A percentile compares a stretch with the other conserved stretches of the same genome.
Conservation (phyloP, 2,797 vertebrate genomes). For the Aythya fuligula region DNA sequence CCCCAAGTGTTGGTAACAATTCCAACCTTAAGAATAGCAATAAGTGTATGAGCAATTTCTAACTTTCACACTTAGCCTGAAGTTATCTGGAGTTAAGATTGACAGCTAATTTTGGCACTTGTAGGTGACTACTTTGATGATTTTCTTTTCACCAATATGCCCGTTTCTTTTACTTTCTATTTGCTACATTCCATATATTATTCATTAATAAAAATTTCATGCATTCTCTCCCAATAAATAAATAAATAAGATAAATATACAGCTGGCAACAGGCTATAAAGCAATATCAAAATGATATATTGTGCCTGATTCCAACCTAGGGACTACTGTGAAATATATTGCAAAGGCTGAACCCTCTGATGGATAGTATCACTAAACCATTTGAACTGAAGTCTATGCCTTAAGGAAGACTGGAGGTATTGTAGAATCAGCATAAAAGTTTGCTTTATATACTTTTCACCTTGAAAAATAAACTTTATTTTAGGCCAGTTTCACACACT, state of each 20-base stretch:
- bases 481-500: not conserved
- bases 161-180: not conserved
- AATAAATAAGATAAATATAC: slow-evolving; percentile 53
- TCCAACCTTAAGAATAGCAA: not conserved
- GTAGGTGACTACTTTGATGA: not conserved
- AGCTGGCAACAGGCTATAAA: slow-evolving; percentile 29
- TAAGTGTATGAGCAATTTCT: not conserved
- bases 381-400: slow-evolving; percentile 40
- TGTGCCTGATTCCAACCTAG: not conserved
- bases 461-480: slow-evolving; percentile 47
- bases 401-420: slow-evolving; percentile 39
- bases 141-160: not conserved
- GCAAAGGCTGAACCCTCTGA: slow-evolving; percentile 37
- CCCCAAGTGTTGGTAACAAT: not conserved
- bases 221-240: slow-evolving; percentile 30
- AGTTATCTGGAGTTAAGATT: not conserved
- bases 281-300: slow-evolving; percentile 59
- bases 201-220: slow-evolving; percentile 37
- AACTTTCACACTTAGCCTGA: not conserved
- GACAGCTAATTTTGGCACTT: slow-evolving; percentile 5
- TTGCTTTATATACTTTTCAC: slow-evolving; percentile 49
- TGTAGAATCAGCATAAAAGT: slow-evolving; percentile 49
- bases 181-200: slow-evolving; percentile 3
- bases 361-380: slow-evolving; percentile 54
- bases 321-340: slow-evolving; percentile 61